Conservation (phyloP, 1,140 invertebrate species). For the Pentalonia nigronervosa region DNA sequence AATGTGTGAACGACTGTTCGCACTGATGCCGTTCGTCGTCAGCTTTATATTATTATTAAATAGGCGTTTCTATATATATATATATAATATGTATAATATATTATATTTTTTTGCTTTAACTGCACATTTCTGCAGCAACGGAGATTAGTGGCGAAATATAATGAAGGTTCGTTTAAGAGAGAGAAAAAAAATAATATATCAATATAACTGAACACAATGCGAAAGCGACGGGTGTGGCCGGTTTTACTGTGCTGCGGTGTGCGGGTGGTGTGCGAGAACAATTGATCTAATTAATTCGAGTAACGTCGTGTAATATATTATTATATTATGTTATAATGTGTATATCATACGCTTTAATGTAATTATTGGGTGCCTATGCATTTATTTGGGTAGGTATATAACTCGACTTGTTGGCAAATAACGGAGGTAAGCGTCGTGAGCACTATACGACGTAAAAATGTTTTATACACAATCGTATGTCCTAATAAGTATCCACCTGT, state of each 20-base stretch:
- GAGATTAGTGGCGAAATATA: not conserved
- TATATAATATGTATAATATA: too few relatives aligned
- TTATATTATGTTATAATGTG: not conserved
- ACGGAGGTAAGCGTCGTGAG: not conserved
- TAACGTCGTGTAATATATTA: not conserved
- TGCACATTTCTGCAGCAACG: not conserved
- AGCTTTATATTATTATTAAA: not conserved
- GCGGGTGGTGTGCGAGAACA: not conserved
- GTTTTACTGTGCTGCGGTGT: not conserved
- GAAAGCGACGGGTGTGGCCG: slow-evolving; percentile 8
- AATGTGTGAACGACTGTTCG: not conserved
- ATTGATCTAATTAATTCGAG: not conserved
- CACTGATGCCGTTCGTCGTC: not conserved
- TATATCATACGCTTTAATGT: not conserved
- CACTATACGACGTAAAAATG: not conserved
- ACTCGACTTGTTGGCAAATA: not conserved
- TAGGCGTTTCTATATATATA: too few relatives aligned
- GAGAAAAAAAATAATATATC: not conserved
- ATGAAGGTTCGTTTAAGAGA: not conserved
- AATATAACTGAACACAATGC: not conserved
- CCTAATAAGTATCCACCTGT: not conserved
- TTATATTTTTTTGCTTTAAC: not conserved
- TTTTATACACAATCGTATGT: not conserved
- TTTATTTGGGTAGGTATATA: not conserved
- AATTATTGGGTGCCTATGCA: not conserved